Base-by-base conservation (phyloP, 2,797 vertebrate species). In the Tapera naevia region DNA sequence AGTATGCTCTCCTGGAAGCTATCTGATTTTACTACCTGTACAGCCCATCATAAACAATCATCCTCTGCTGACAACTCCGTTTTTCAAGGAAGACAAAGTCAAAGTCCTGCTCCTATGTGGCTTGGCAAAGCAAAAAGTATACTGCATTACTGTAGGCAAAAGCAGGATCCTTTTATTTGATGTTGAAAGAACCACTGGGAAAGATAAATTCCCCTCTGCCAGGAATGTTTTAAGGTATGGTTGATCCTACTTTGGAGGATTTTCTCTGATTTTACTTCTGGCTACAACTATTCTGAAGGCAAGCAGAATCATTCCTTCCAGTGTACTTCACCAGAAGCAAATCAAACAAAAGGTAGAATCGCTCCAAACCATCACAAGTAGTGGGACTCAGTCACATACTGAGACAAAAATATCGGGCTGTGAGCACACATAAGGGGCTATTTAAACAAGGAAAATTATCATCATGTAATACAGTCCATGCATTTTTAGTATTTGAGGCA, bases 21-120 rank as follows among this genome's bases (percentile, higher is more conserved):
- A 65, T 93, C 91, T 84, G 86, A 74, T 94, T 89, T 94, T 96
- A 80, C 89, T 96, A 93, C 91, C 94, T 93, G 66, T 90, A 87
- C 67, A 73, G 70, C 88, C 83, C 72, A 90, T 95, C 89, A 90
- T 85, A 94, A 96, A 86, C 86, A 93, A 93, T 96, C 89, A 94
- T 65, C 83, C 64, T 90, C 61, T 91, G 67, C 80, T 95, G 95
- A 94, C 92, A 95, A 17, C 64, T 90, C 66, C 41, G 57, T 93
- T 92, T 94, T 93, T 94, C 93, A 82, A 82, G 67, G 35, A 80
- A 87, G 91, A 93, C 88, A 80, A 93, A 91, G 89, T 88, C 91
- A 75, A 91, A 89, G n/a, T 70, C 41, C 56, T 84, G 88, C 58
- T 27, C 19, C 45, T 86, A 7, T 74, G 48, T 74, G 80, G 45